A percentile compares a stretch with the other conserved stretches of the same genome.
Evolutionary conservation across 2,797 vertebrate species (phyloP).

Genomic region (Microhierax caerulescens): DNA sequence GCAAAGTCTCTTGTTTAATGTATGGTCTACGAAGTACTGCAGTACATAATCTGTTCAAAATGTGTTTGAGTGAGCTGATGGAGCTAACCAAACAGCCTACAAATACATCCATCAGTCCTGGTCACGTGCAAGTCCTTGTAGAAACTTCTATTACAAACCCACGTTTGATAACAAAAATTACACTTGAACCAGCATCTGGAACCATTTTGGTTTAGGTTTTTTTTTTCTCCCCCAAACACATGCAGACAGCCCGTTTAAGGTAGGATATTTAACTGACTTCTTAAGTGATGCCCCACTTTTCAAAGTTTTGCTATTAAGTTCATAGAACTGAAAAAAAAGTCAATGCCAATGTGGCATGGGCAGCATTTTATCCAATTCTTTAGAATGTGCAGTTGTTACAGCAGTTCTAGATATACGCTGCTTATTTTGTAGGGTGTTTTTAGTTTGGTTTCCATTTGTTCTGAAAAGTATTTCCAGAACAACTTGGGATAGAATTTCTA

Average conservation of each 20-base stretch:
- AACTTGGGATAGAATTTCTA: constrained; percentile 14
- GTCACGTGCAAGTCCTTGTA: constrained; percentile 80
- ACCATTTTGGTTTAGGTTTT: constrained; percentile 8
- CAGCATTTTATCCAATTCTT: constrained; percentile 30
- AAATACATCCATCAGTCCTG: constrained; percentile 71
- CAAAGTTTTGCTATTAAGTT: constrained; percentile 34
- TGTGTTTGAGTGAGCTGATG: constrained; percentile 81
- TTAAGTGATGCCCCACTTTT: constrained; percentile 42
- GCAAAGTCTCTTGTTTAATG: constrained; percentile 90
- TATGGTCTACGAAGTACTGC: constrained; percentile 86
- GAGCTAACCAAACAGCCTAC: constrained; percentile 72
- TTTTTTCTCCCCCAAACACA: neutral
- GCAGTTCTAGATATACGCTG: constrained; percentile 1
- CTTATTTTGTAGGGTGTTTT: neutral
- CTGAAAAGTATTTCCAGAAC: constrained; percentile 24
- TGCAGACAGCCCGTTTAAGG: constrained; percentile 46
- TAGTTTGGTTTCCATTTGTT: constrained; percentile 19
- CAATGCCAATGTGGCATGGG: constrained; percentile 16
- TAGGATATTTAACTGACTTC: constrained; percentile 30
- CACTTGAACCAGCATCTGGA: constrained; percentile 67
- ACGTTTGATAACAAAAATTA: constrained; percentile 70
- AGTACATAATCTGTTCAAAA: constrained; percentile 93
- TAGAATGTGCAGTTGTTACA: constrained; percentile 17
- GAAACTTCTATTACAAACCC: constrained; percentile 74
- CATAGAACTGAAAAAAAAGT: constrained; percentile 36